Base-by-base conservation (phyloP, 2,113 vertebrate genomes). In the Passer domesticus region DNA sequence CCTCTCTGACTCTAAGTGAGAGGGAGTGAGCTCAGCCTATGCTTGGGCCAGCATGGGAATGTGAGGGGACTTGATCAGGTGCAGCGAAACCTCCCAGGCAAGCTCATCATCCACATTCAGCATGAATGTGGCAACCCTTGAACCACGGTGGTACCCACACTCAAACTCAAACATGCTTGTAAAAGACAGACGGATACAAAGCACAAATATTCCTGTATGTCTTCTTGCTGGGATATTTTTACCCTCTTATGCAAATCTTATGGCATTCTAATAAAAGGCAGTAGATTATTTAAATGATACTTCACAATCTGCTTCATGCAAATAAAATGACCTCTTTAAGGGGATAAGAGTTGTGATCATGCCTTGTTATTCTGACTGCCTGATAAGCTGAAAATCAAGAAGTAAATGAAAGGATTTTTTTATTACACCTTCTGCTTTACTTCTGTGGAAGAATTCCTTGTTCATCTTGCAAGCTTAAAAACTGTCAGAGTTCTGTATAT, bases 31-130 rank as follows among this genome's bases (percentile, higher is more conserved):
- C 13, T 43, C 43, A 33, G 4, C 18, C 62, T 27, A 3, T 20
- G 27, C 55, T 31, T 56, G 58, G 39, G 15, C 31, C 52, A 55
- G 0, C 10, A 10, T 68, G 20, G 9, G 15, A 37, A 23, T n/a
- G 9, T 15, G 28, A n/a, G 15, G 14, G 16, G 13, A 37, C 15
- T 30, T 2, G 0, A 33, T 24, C 25, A 55, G 5, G 8, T n/a
- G 17, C 23, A 18, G 5, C 15, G 49, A 88, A 84, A 35, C 12
- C 15, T 56, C 25, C 20, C 35, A 69, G 18, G 11, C 20, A 52
- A 49, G 15, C 13, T 76, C 4, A 4, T 39, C 27, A 47, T 25
- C 30, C 35, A 5, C 41, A 28, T 6, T 15, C 35, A 76, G 15
- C 30, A 25, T 12, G 3, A 79, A 27, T 15, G 20, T 60, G 30